Percentiles rank a stretch among this genome's conserved stretches.
Conservation (phyloP, 2,888 invertebrate species). For the Drosophila kokeensis region DNA sequence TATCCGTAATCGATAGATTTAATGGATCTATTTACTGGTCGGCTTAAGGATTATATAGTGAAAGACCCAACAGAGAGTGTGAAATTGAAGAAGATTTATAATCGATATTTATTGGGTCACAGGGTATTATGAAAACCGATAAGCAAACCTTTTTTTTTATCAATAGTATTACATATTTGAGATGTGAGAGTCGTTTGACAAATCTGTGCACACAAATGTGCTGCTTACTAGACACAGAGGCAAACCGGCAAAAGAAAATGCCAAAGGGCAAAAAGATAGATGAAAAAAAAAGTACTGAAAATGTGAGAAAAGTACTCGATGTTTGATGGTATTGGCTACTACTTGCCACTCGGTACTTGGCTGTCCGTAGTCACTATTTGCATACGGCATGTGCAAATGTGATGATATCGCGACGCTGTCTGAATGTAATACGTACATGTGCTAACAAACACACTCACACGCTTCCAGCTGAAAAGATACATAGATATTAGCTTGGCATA, state of each 20-base stretch:
- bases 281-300: constrained; percentile 38
- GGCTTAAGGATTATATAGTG: too few relatives aligned
- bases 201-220: constrained; percentile 40
- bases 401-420: constrained; percentile 51
- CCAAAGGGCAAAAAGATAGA: constrained; percentile 46
- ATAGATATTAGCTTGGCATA: constrained; percentile 31
- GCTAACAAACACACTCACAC: constrained; percentile 58
- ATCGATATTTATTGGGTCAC: neutral
- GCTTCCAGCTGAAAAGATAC: constrained; percentile 9
- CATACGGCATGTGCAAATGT: constrained; percentile 60
- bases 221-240: neutral
- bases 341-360: constrained; percentile 3
- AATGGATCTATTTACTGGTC: too few relatives aligned
- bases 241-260: constrained; percentile 31
- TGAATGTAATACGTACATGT: constrained; percentile 73
- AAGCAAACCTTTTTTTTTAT: neutral
- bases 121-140: neutral
- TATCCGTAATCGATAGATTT: too few relatives aligned
- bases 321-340: constrained; percentile 4
- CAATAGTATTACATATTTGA: constrained; percentile 11
- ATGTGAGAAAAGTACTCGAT: constrained; percentile 38
- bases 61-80: neutral
- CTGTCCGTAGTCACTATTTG: constrained; percentile 32
- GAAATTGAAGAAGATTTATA: neutral
- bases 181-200: constrained; percentile 5